Conservation (phyloP, 1,140 invertebrate genomes). For the Lepidurus apus region DNA sequence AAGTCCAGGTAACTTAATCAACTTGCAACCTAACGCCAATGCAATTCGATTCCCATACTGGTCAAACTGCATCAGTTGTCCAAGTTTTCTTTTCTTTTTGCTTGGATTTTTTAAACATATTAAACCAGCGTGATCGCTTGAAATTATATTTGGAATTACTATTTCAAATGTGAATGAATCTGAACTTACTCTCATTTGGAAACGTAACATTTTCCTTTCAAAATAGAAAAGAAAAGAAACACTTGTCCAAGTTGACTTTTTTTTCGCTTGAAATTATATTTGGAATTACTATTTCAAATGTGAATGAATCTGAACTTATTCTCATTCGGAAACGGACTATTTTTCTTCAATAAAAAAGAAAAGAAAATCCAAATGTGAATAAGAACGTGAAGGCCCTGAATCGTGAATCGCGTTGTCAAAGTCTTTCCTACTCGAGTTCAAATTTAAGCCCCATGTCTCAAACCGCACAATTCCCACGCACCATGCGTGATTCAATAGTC, state of each 20-base stretch:
- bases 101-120: too few relatives aligned
- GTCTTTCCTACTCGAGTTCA: neutral
- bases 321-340: too few relatives aligned
- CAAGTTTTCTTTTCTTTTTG: too few relatives aligned
- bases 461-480: slow-evolving; percentile 7
- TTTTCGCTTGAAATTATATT: neutral
- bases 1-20: neutral
- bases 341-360: too few relatives aligned
- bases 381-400: neutral
- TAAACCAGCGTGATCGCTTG: too few relatives aligned
- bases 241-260: too few relatives aligned
- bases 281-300: neutral
- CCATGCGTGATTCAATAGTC: neutral
- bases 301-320: too few relatives aligned
- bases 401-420: neutral
- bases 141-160: neutral
- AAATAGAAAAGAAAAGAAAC: too few relatives aligned
- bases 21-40: neutral
- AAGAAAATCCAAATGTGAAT: neutral
- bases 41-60: neutral
- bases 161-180: too few relatives aligned
- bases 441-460: neutral
- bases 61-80: neutral
- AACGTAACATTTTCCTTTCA: too few relatives aligned
- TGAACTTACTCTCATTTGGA: too few relatives aligned